These are phyloP conservation scores for Liodrosophila aerea DNA, from an alignment of 2,888 invertebrate genomes.

Conservation along the genomic window DNA sequence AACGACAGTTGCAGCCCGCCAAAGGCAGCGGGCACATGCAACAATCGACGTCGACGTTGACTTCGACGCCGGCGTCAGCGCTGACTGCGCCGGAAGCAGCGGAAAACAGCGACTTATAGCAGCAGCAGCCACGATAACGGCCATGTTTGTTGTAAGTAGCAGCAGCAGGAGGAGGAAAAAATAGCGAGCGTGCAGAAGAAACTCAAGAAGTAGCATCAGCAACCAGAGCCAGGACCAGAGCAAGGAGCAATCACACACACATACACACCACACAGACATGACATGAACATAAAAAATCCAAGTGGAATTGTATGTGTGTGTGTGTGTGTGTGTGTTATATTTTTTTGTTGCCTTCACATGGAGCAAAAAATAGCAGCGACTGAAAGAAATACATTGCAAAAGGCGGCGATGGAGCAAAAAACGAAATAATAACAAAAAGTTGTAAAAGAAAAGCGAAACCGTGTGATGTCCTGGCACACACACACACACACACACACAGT, in stretches of 20 bases:
- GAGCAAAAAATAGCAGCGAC: conserved; percentile 69
- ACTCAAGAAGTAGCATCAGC: conserved; percentile 66
- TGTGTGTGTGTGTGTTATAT: conserved; percentile 22
- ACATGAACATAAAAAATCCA: conserved; percentile 57
- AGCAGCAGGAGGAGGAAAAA: conserved; percentile 34
- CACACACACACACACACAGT: conserved; percentile 53
- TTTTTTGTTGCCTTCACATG: conserved; percentile 58
- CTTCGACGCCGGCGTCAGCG: conserved; percentile 28
- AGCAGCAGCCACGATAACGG: conserved; percentile 30
- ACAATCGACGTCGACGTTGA: conserved; percentile 55
- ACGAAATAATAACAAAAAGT: conserved; percentile 76
- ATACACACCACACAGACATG: conserved; percentile 20
- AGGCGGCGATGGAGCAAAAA: conserved; percentile 64
- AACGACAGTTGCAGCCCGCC: conserved; percentile 69
- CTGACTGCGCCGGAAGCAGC: conserved; percentile 49
- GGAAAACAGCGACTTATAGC: conserved; percentile 62
- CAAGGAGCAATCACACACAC: conserved; percentile 15
- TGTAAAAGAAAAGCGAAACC: conserved; percentile 77
- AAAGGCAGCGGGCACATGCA: conserved; percentile 70
- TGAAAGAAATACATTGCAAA: conserved; percentile 72
- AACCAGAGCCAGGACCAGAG: conserved; percentile 35
- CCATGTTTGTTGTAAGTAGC: conserved; percentile 64
- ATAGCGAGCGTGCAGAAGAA: conserved; percentile 72
- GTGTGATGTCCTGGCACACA: conserved; percentile 74
- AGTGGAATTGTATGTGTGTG: conserved; percentile 55